These are phyloP conservation scores for Mellilla xanthometata DNA, from an alignment of 2,888 invertebrate genomes.

Conservation along the genomic window DNA sequence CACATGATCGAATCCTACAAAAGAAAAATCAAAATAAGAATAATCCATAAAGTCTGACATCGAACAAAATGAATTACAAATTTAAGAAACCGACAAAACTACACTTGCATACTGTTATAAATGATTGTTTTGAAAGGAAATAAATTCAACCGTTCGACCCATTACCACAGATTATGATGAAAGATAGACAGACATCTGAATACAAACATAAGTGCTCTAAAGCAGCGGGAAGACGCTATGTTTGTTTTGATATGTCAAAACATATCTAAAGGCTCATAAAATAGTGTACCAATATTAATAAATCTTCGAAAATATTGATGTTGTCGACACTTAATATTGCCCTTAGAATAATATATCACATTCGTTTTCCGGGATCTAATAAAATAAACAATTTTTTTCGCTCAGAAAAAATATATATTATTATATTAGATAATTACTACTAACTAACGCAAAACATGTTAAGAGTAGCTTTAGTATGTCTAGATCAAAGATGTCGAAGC, in stretches of 20 bases:
- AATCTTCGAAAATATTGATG: not conserved
- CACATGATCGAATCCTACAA: too few relatives aligned
- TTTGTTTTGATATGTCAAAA: slow-evolving; percentile 16
- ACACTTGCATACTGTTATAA: not conserved
- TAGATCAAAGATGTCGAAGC: too few relatives aligned
- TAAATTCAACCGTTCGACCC: slow-evolving; percentile 12
- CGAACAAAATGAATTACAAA: not conserved
- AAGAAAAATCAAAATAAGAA: too few relatives aligned
- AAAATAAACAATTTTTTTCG: not conserved
- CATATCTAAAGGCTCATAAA: slow-evolving; percentile 3
- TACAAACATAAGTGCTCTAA: slow-evolving; percentile 7
- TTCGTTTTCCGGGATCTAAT: too few relatives aligned
- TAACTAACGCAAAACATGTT: too few relatives aligned
- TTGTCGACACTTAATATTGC: not conserved
- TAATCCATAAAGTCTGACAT: too few relatives aligned
- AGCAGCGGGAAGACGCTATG: slow-evolving; percentile 2
- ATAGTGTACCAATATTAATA: not conserved
- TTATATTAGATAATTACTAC: too few relatives aligned
- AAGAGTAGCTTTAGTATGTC: too few relatives aligned
- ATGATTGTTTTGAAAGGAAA: slow-evolving; percentile 4
- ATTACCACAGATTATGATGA: slow-evolving; percentile 7
- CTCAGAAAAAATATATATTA: not conserved
- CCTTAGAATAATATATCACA: too few relatives aligned
- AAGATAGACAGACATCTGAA: slow-evolving; percentile 15
- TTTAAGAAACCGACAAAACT: not conserved